These are phyloP conservation scores for Stomatorhinus ivindoensis DNA, from an alignment of 2,113 vertebrate species.

Conservation along the genomic window DNA sequence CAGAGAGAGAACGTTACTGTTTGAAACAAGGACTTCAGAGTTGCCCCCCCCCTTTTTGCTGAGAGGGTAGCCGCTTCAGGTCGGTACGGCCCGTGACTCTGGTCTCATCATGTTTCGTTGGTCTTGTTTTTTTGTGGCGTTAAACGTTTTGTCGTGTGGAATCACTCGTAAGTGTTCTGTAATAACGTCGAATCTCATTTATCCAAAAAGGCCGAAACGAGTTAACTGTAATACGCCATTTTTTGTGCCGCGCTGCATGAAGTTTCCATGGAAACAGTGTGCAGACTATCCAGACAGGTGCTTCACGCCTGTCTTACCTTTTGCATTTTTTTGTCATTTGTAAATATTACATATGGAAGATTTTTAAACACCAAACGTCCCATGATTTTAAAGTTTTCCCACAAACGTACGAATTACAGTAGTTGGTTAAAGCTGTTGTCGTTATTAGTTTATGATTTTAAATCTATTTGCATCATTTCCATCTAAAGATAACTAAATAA, in stretches of 20 bases:
- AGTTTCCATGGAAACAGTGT: slow-evolving; percentile 6
- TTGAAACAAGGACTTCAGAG: background rate
- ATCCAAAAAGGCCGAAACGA: background rate
- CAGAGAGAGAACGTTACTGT: background rate
- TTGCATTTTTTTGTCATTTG: background rate
- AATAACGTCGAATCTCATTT: background rate
- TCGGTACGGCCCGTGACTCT: background rate
- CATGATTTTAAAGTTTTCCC: background rate
- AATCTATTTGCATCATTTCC: background rate
- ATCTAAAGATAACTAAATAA: background rate
- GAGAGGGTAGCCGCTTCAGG: background rate
- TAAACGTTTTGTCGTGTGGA: background rate
- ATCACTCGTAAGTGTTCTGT: background rate
- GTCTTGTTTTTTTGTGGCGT: background rate
- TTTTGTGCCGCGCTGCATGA: background rate
- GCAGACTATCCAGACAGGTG: background rate
- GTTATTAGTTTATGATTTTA: background rate
- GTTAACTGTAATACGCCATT: background rate
- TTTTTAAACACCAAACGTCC: background rate
- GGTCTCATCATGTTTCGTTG: background rate
- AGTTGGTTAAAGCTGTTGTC: background rate
- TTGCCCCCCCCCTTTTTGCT: background rate
- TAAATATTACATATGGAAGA: background rate
- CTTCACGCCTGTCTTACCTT: background rate
- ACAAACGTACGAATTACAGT: background rate